Conservation (phyloP, 1,140 invertebrate genomes). For the Drosophila navojoa region DNA sequence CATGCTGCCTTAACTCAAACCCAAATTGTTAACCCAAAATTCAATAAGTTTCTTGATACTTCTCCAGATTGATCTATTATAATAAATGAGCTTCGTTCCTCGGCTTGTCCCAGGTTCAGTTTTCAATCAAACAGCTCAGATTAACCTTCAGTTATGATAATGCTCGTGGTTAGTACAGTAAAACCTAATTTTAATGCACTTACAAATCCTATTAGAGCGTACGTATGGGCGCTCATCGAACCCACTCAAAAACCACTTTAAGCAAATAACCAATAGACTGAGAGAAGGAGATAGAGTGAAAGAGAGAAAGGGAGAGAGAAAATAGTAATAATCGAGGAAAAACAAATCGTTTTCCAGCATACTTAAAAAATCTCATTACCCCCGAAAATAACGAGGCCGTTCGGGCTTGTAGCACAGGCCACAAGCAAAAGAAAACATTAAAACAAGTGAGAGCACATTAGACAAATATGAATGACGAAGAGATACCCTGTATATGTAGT, state of each 20-base stretch:
- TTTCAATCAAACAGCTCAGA: constrained; percentile 18
- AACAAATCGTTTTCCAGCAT: constrained; percentile 26
- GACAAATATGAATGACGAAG: not conserved
- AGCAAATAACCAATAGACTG: constrained; percentile 7
- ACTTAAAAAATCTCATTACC: constrained; percentile 64
- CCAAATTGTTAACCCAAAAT: constrained; percentile 11
- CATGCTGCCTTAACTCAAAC: not conserved
- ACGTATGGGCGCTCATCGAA: not conserved
- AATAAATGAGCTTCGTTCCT: not conserved
- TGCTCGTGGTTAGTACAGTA: constrained; percentile 5
- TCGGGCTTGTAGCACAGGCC: constrained; percentile 43
- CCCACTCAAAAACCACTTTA: constrained; percentile 16
- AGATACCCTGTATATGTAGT: not conserved
- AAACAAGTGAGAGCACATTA: constrained; percentile 2
- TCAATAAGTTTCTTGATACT: not conserved
- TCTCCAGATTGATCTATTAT: constrained; percentile 4
- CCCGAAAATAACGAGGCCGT: constrained; percentile 61
- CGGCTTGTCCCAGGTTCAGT: constrained; percentile 3
- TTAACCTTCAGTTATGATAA: constrained; percentile 25
- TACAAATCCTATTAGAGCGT: constrained; percentile 30
- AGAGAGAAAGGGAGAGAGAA: constrained; percentile 1
- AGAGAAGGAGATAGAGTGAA: not conserved
- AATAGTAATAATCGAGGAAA: constrained; percentile 16
- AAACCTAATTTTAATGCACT: constrained; percentile 27
- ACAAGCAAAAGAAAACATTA: constrained; percentile 16